A percentile compares a stretch with the other conserved stretches of the same genome.
These are phyloP conservation scores for Metellina segmentata DNA, from an alignment of 2,888 invertebrate genomes.

Conservation along the genomic window DNA sequence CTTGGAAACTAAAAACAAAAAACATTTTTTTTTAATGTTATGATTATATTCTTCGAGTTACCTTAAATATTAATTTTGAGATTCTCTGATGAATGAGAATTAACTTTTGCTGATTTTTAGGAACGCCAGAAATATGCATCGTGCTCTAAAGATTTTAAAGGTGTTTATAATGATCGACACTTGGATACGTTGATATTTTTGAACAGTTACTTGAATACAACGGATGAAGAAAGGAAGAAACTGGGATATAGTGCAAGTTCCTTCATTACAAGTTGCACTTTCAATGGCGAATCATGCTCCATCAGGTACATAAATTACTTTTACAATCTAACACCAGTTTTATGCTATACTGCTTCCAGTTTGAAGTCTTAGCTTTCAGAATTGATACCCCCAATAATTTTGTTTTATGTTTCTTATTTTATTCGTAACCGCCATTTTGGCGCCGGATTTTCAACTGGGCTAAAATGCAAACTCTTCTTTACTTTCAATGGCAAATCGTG, in stretches of 20 bases:
- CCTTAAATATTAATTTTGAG: no score
- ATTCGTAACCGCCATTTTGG: no score
- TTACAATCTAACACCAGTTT: no score
- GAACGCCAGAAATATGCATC: conserved; percentile 34
- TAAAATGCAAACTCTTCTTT: conserved; percentile 42
- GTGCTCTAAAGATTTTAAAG: conserved; percentile 42
- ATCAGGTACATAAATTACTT: conserved; percentile 11
- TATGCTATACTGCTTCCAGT: no score
- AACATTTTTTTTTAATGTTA: no score
- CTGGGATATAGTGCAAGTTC: conserved; percentile 41
- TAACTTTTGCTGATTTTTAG: neutral
- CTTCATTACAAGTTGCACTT: conserved; percentile 52
- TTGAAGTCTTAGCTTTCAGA: no score
- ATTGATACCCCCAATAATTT: no score
- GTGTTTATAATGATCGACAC: conserved; percentile 30
- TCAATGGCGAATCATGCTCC: conserved; percentile 66
- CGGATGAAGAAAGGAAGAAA: conserved; percentile 12
- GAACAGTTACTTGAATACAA: conserved; percentile 34
- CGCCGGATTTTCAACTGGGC: conserved; percentile 5
- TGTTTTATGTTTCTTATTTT: no score
- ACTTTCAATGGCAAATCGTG: conserved; percentile 67
- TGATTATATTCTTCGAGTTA: no score
- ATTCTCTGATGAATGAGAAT: no score
- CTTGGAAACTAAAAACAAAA: no score
- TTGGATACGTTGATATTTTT: conserved; percentile 32